Conservation (phyloP, 2,797 vertebrate genomes). For the Synanceia verrucosa region DNA sequence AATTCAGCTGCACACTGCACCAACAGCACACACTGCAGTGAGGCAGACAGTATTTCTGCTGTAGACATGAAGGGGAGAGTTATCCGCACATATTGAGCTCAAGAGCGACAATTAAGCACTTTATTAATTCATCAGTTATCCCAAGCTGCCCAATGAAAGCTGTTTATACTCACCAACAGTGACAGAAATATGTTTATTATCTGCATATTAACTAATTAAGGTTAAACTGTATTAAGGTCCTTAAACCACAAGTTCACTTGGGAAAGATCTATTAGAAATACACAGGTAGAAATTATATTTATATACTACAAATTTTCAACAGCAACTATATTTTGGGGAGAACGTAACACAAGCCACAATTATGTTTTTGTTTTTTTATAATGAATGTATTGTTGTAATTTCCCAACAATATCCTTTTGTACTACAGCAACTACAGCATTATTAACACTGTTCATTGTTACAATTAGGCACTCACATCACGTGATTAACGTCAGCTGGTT, state of each 20-base stretch:
- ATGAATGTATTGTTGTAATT: not conserved
- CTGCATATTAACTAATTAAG: conserved; percentile 39
- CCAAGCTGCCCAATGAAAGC: conserved; percentile 18
- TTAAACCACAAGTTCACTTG: conserved; percentile 34
- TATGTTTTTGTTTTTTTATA: not conserved
- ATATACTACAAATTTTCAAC: not conserved
- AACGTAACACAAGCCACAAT: not conserved
- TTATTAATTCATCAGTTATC: conserved; percentile 59
- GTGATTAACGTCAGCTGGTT: not conserved
- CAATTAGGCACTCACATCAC: not conserved
- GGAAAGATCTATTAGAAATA: conserved; percentile 10
- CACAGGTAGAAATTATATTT: conserved; percentile 15
- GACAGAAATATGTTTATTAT: conserved; percentile 39
- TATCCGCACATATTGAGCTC: conserved; percentile 17
- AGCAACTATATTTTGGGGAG: not conserved
- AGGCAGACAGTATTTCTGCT: conserved; percentile 18
- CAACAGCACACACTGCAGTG: conserved; percentile 32
- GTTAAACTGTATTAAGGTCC: conserved; percentile 51
- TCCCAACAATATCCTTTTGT: not conserved
- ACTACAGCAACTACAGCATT: not conserved
- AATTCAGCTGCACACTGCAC: conserved; percentile 35
- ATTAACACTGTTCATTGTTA: not conserved
- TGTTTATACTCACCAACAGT: conserved; percentile 22
- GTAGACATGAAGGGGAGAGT: conserved; percentile 12
- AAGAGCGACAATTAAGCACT: conserved; percentile 35